phyloP scores from a whole-genome alignment of 2,888 invertebrate species.

The Ptychoptera albimana region DNA sequence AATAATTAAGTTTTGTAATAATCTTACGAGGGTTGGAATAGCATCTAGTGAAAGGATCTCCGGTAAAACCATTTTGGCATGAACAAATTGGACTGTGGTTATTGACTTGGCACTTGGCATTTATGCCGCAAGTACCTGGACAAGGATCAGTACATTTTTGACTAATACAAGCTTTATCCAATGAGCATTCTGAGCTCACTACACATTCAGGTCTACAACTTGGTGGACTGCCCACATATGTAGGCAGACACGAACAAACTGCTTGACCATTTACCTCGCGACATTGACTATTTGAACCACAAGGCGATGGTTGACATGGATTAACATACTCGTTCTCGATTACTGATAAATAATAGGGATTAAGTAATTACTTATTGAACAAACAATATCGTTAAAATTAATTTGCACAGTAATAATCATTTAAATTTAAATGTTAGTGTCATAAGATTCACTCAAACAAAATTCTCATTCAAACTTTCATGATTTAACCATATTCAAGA shows the following conservation, averaged over 20 bases:
- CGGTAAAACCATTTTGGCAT: slow-evolving; percentile 49
- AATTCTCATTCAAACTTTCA: too few species aligned
- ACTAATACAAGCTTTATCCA: slow-evolving; percentile 43
- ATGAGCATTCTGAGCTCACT: slow-evolving; percentile 43
- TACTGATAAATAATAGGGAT: slow-evolving; percentile 15
- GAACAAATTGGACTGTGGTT: slow-evolving; percentile 66
- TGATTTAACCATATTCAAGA: too few species aligned
- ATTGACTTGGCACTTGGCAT: slow-evolving; percentile 52
- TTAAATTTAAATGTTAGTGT: too few species aligned
- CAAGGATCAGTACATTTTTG: slow-evolving; percentile 52
- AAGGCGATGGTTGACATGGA: slow-evolving; percentile 47
- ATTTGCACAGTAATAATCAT: too few species aligned
- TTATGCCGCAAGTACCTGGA: slow-evolving; percentile 40
- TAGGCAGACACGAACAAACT: slow-evolving; percentile 42
- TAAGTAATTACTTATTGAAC: too few species aligned
- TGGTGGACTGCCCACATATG: slow-evolving; percentile 45
- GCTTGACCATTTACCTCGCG: slow-evolving; percentile 40
- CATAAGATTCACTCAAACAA: too few species aligned
- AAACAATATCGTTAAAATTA: too few species aligned
- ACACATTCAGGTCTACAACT: slow-evolving; percentile 52
- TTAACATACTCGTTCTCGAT: slow-evolving; percentile 27
- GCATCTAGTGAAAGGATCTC: slow-evolving; percentile 58
- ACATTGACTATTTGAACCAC: slow-evolving; percentile 50
- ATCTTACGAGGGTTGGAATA: slow-evolving; percentile 31
- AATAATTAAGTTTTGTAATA: background rate